Base-by-base conservation (phyloP, 1,140 invertebrate genomes). In the Calliopsis andreniformis region DNA sequence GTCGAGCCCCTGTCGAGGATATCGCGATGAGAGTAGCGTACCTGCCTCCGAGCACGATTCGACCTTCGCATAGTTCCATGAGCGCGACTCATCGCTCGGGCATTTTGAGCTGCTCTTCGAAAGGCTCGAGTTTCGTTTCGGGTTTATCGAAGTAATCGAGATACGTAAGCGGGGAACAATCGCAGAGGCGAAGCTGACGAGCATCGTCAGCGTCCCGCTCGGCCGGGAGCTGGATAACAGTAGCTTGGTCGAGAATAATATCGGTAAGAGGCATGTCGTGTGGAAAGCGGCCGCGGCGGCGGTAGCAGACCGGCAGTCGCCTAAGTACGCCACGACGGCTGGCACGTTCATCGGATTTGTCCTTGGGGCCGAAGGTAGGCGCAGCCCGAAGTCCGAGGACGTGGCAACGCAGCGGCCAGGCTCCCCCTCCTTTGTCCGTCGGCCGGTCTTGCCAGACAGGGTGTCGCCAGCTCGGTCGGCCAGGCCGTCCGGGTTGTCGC, bases 361-460 rank as follows among this genome's bases (percentile, higher is more conserved):
- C 91, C 91, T 92, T 92, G 91, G 88, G 90, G 83, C 86, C 79
- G 83, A 88, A 87, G 86, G 86, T 87, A 87, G 86, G 83, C 83
- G 76, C 83, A 86, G 83, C 79, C 71, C 62, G 80, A 75, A 82
- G 66, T 69, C 85, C 91, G 90, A 91, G 92, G 89, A 93, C 87
- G 86, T 92, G 95, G 94, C 95, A 96, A 95, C 95, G 91, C 71
- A 72, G 88, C 81, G 8, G 45, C 47, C 66, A 73, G 68, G 73
- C 87, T 85, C 88, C 89, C 91, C 88, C 91, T 92, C 89, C 90
- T 91, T 91, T 91, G 89, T 91, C 87, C 90, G 89, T 72, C 87
- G 89, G 81, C 85, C 92, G 94, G 94, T 95, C 95, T 94, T 93
- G 94, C 95, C 95, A 97, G 96, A 97, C 96, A 96, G 95, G 95